Evolutionary conservation across 2,888 invertebrate species (phyloP), one percentile per base, ranked within the genome.

Genomic region (Trypoxylon attenuatum): DNA sequence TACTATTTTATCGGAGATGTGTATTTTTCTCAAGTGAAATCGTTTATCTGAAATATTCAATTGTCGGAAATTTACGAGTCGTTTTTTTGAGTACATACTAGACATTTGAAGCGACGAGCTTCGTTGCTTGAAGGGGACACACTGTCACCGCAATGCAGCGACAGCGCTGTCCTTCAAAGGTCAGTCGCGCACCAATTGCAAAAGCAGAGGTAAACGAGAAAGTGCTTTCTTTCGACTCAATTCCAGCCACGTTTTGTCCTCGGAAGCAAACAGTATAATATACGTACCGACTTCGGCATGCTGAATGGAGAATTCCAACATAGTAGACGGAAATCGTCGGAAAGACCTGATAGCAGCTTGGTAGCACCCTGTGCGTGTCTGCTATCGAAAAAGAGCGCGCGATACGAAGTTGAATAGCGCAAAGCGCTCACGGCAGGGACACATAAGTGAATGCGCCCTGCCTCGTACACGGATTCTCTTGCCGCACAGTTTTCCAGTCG

Each of bases 201-300:
- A 60, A 58, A 55, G 38, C 50, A 42, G 47, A 22, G 27, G 46
- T 52, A 38, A n/a, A 47, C 71, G 74, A 60, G 73, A 74, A 74
- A 74, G 73, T 58, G 65, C 68, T 74, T 63, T 71, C 68, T 45
- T 68, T 55, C 51, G 19, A 21, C 47, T n/a, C n/a, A 54, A 62
- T 61, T 59, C 73, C 56, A 41, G 27, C 27, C 70, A 73, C 67
- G 67, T 55, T 39, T 33, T 5, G 5, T 13, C 22, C 2, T 1
- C 43, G 21, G 29, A 41, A 47, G 16, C 27, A 33, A 25, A 15
- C 27, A 39, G 55, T 47, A 25, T 50, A 23, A 33, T 61, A 39
- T 73, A 80, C 82, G 53, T 73, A 82, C 82, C 82, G 61, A 76
- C 71, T 71, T 78, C 78, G 69, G 72, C 73, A 77, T 80, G 77